Evolutionary conservation across 2,888 invertebrate genomes (phyloP).

Genomic region (Cephus nigrinus): DNA sequence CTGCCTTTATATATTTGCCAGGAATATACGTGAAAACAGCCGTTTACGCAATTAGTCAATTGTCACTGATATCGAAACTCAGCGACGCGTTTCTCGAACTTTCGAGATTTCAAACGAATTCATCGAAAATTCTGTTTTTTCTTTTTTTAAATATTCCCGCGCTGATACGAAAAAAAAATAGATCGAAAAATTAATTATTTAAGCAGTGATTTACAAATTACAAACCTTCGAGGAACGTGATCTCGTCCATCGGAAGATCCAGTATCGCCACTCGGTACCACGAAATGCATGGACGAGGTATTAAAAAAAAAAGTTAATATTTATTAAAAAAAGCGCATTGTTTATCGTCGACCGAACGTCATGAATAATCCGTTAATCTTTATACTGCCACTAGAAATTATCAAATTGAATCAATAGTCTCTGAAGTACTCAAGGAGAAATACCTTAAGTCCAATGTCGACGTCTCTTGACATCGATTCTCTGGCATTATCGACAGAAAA

Average conservation of each 20-base stretch:
- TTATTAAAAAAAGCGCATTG: neutral
- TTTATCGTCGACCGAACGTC: neutral
- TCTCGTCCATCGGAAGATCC: neutral
- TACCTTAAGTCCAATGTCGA: neutral
- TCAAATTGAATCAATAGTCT: neutral
- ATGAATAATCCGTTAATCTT: neutral
- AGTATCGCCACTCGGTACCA: neutral
- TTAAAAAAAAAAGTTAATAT: neutral
- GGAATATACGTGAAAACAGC: neutral
- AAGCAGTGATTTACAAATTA: no score
- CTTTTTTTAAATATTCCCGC: neutral
- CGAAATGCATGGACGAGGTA: neutral
- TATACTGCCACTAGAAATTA: neutral
- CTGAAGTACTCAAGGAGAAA: neutral
- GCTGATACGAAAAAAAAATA: neutral
- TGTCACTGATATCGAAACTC: neutral
- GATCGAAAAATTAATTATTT: neutral
- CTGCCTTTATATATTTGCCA: neutral
- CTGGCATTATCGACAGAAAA: neutral
- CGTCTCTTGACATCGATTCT: neutral
- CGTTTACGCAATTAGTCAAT: neutral
- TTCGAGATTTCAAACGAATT: neutral
- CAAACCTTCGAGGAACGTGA: no score
- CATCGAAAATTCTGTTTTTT: neutral
- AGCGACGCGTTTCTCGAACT: neutral